A percentile compares a stretch with the other conserved stretches of the same genome.
These are phyloP conservation scores for Hemaris fuciformis DNA, from an alignment of 2,888 invertebrate species.

Conservation along the genomic window DNA sequence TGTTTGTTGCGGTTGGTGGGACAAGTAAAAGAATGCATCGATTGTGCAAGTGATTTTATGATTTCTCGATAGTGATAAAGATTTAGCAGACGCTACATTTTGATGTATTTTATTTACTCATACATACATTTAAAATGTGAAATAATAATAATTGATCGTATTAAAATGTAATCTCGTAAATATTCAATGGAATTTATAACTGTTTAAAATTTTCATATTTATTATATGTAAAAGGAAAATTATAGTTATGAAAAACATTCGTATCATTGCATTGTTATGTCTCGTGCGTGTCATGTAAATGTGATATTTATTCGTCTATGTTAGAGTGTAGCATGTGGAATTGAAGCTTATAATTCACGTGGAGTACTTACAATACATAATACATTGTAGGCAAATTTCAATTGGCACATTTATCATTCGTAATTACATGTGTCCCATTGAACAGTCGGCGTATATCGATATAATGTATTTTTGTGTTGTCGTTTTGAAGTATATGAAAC, in stretches of 20 bases:
- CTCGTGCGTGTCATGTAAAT: neutral
- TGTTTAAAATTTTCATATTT: no score
- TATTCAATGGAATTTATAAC: no score
- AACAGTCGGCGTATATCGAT: neutral
- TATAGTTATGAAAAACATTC: neutral
- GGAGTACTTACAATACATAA: neutral
- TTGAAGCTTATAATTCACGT: conserved; percentile 1
- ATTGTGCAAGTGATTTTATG: no score
- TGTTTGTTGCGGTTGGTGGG: no score
- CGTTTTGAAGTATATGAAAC: neutral
- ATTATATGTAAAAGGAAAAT: no score
- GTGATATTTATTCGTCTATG: neutral
- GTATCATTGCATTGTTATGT: neutral
- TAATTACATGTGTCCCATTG: neutral
- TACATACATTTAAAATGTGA: no score
- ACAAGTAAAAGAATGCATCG: no score
- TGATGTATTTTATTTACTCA: no score
- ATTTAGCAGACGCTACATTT: no score
- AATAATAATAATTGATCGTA: no score
- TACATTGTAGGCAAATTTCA: conserved; percentile 1
- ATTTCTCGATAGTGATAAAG: no score
- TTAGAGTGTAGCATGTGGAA: conserved; percentile 2
- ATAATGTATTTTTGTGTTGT: neutral
- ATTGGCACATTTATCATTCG: conserved; percentile 4
- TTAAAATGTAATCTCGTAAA: no score